Evolutionary conservation across 2,797 vertebrate species (phyloP), one percentile per base, ranked within the genome.

Genomic region (Eupleurogrammus muticus): DNA sequence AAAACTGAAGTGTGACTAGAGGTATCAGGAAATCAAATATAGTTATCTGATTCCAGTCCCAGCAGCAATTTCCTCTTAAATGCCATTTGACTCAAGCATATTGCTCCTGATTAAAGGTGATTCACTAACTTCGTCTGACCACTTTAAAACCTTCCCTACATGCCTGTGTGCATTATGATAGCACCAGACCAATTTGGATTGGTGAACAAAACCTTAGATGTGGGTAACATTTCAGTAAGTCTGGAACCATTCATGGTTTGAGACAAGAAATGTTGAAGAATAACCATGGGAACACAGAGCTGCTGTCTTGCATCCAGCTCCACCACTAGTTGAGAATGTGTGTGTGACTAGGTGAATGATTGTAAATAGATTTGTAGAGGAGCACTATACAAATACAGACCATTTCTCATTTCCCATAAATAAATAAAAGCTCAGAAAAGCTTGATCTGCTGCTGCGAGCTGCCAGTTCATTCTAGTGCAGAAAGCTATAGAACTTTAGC

Each of bases 401-500:
- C 23, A 58, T 44, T 9, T 23, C 16, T 9, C 19, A 36, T 32
- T 42, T 9, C 16, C 40, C 40, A 44, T 44, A 34, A 34, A 35
- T 34, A 53, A 35, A 20, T 7, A 5, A 64, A 36, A 53, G 47
- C 19, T 62, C 19, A 4, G 34, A 50, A 32, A 40, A 38, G 14
- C 20, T 13, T 5, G 19, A 23, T 21, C 40, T 44, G 40, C 40
- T 2, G 16, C 40, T 44, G 16, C 40, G 16, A 0, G 40, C 40
- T 44, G 40, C 16, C 16, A 44, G 17, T n/a, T 44, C 40, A 2
- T 44, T 17, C 16, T 6, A n/a, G 40, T 17, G 5, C 14, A 44
- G 16, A 44, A 6, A 44, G 6, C 16, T 16, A 44, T 56, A 21
- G 24, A 49, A 40, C 21, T 17, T 66, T 72, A 73, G 81, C 78